A percentile compares a stretch with the other conserved stretches of the same genome.
Conservation (phyloP, 2,888 invertebrate genomes). For the Dexiosoma caninum region DNA sequence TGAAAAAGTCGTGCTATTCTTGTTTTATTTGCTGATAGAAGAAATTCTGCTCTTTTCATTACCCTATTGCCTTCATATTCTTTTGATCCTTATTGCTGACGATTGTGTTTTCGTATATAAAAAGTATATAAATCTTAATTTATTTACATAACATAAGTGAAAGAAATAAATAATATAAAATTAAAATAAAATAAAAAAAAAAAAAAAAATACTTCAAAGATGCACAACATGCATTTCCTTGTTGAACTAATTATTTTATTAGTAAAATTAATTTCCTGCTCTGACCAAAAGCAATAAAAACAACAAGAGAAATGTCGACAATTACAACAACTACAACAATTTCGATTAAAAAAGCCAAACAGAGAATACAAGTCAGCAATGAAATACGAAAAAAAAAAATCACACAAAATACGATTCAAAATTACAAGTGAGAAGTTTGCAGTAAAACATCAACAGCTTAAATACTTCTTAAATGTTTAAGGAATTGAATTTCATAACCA, state of each 20-base stretch:
- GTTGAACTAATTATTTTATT: slow-evolving; percentile 57
- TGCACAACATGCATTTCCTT: slow-evolving; percentile 50
- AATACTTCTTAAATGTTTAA: slow-evolving; percentile 59
- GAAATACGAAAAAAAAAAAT: neutral
- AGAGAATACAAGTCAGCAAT: slow-evolving; percentile 6
- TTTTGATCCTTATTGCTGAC: no score
- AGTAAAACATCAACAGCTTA: slow-evolving; percentile 51
- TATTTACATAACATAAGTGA: neutral
- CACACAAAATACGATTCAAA: slow-evolving; percentile 15
- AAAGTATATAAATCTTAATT: neutral
- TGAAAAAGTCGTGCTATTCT: no score
- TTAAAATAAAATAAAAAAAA: neutral
- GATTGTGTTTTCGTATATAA: no score
- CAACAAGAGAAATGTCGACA: slow-evolving; percentile 14
- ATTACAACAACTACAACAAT: slow-evolving; percentile 20
- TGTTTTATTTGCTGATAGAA: no score
- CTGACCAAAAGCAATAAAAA: slow-evolving; percentile 42
- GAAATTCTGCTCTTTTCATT: no score
- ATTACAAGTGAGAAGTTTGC: slow-evolving; percentile 52
- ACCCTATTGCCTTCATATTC: no score
- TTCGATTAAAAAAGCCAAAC: neutral
- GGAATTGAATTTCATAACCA: slow-evolving; percentile 64
- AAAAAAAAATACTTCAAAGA: neutral
- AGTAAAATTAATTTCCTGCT: slow-evolving; percentile 60
- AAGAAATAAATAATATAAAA: neutral